A percentile compares a stretch with the other conserved stretches of the same genome.
These are phyloP conservation scores for Chromoteleia sp. DNA, from an alignment of 2,888 invertebrate genomes.

Conservation along the genomic window DNA sequence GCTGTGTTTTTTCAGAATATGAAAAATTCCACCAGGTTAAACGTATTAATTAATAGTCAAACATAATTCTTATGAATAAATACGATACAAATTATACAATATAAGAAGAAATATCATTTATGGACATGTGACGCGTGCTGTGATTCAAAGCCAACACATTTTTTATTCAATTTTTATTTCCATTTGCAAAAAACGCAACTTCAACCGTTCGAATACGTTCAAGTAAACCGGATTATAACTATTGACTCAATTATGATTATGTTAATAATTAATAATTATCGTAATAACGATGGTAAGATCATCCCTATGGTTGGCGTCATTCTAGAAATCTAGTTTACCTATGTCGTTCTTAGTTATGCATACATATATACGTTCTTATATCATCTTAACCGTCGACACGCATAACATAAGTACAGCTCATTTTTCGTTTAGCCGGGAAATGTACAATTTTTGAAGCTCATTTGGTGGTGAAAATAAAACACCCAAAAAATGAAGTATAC, in stretches of 20 bases:
- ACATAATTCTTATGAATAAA: conserved; percentile 8
- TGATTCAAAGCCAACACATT: conserved; percentile 24
- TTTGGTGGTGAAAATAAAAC: conserved; percentile 41
- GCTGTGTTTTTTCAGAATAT: not conserved
- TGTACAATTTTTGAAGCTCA: conserved; percentile 61
- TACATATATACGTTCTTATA: conserved; percentile 64
- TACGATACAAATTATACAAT: conserved; percentile 9
- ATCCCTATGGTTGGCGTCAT: conserved; percentile 72
- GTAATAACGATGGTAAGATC: conserved; percentile 75
- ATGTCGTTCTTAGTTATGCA: conserved; percentile 61
- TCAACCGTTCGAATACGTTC: conserved; percentile 15
- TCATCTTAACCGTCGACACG: conserved; percentile 57
- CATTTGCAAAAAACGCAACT: conserved; percentile 29
- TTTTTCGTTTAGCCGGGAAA: conserved; percentile 40
- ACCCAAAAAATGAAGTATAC: conserved; percentile 15
- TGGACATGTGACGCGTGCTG: conserved; percentile 15
- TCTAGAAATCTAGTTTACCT: conserved; percentile 75
- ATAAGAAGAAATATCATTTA: not conserved
- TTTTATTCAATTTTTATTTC: conserved; percentile 9
- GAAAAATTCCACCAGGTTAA: no score
- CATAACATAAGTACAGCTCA: conserved; percentile 68
- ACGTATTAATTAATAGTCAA: no score
- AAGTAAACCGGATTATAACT: conserved; percentile 35
- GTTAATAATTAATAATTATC: conserved; percentile 52
- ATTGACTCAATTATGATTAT: conserved; percentile 53